These are phyloP conservation scores for Oscheius sp. DNA, from an alignment of 2,888 invertebrate species.

Conservation along the genomic window DNA sequence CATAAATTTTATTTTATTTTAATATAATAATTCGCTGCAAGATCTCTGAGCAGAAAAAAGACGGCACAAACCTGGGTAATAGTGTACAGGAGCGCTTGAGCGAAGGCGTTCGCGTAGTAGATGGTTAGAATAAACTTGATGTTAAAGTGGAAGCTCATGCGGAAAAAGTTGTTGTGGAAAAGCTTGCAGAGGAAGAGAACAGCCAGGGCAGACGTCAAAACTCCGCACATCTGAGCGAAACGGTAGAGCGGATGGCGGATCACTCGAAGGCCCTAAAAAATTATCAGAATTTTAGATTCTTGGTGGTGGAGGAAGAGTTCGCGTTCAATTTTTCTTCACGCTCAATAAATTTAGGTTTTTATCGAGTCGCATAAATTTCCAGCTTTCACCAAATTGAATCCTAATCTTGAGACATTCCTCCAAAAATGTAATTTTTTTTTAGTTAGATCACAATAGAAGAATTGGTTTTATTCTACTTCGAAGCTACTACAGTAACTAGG, in stretches of 20 bases:
- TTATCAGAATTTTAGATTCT: not conserved
- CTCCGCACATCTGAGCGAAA: slow-evolving; percentile 20
- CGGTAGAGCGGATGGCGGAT: slow-evolving; percentile 16
- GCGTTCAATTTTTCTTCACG: too few relatives aligned
- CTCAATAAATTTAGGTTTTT: too few relatives aligned
- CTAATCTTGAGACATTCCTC: too few relatives aligned
- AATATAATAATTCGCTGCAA: too few relatives aligned
- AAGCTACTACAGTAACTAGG: too few relatives aligned
- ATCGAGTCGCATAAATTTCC: too few relatives aligned
- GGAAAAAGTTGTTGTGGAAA: slow-evolving; percentile 9
- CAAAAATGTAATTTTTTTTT: too few relatives aligned
- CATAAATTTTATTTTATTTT: too few relatives aligned
- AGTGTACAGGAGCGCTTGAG: slow-evolving; percentile 3
- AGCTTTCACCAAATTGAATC: too few relatives aligned
- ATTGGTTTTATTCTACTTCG: not conserved
- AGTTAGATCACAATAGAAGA: too few relatives aligned
- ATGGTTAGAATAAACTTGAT: slow-evolving; percentile 10
- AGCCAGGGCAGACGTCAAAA: slow-evolving; percentile 3
- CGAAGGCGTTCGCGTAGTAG: slow-evolving; percentile 11
- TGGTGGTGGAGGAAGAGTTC: not conserved
- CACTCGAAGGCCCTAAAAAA: slow-evolving; percentile 3
- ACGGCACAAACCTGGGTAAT: slow-evolving; percentile 22
- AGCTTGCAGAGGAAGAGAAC: slow-evolving; percentile 2
- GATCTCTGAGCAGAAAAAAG: too few relatives aligned
- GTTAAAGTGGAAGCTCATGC: slow-evolving; percentile 21